A percentile compares a stretch with the other conserved stretches of the same genome.
These are phyloP conservation scores for Stichodactyla helianthus DNA, from an alignment of 64 coral and sea anemone species.

Conservation along the genomic window DNA sequence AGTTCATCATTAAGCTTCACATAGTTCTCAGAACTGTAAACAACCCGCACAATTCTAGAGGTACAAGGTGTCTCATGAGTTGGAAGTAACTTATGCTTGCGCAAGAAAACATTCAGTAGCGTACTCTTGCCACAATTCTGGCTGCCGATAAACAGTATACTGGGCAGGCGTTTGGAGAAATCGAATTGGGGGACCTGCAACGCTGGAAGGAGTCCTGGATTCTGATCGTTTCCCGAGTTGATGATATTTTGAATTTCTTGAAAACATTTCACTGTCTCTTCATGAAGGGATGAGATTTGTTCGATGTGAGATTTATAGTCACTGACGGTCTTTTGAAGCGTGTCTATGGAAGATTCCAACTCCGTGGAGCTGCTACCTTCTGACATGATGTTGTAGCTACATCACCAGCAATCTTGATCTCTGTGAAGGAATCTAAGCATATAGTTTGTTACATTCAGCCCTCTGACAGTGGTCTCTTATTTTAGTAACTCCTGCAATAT, in stretches of 20 bases:
- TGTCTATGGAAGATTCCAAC: not conserved
- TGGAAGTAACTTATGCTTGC: slow-evolving; percentile 4
- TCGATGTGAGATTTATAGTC: slow-evolving; percentile 7
- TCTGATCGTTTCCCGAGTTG: slow-evolving; percentile 11
- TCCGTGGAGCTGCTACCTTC: not conserved
- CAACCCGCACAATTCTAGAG: slow-evolving; percentile 42
- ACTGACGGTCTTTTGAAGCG: slow-evolving; percentile 4
- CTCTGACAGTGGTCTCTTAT: not conserved
- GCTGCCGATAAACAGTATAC: slow-evolving; percentile 31
- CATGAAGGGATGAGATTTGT: slow-evolving; percentile 1
- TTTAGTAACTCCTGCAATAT: not conserved
- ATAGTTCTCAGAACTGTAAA: not conserved
- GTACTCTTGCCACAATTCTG: slow-evolving; percentile 42
- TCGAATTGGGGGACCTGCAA: slow-evolving; percentile 10
- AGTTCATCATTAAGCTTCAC: slow-evolving; percentile 6
- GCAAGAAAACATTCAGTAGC: slow-evolving; percentile 9
- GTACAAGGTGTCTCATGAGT: slow-evolving; percentile 42
- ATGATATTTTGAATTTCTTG: slow-evolving; percentile 13
- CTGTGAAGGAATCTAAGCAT: not conserved
- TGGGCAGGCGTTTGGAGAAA: not conserved
- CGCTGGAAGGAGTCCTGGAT: not conserved
- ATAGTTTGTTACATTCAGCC: not conserved
- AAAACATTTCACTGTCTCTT: slow-evolving; percentile 22
- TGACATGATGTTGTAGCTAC: not conserved
- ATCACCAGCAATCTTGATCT: not conserved